Percentiles rank a stretch among this genome's conserved stretches.
These are phyloP conservation scores for Penaeus indicus DNA, from an alignment of 1,140 invertebrate species.

Conservation along the genomic window DNA sequence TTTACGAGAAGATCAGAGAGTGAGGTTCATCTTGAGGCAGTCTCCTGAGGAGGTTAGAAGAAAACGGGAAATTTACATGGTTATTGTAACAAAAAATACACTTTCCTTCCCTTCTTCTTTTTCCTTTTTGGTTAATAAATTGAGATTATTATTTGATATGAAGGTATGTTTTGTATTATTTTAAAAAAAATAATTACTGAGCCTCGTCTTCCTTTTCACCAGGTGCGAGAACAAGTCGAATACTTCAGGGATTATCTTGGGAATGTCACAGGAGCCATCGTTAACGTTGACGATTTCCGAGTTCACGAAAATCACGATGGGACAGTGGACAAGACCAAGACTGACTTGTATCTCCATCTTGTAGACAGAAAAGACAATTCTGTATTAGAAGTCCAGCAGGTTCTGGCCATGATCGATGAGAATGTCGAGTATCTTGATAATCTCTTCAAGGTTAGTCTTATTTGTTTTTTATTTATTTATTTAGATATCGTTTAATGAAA, in stretches of 20 bases:
- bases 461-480: background rate
- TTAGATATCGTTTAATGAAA: background rate
- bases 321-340: slow-evolving; percentile 92
- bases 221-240: slow-evolving; percentile 60
- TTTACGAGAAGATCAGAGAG: slow-evolving; percentile 91
- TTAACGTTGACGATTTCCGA: slow-evolving; percentile 93
- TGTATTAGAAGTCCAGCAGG: slow-evolving; percentile 88
- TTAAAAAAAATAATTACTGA: background rate
- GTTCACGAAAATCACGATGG: slow-evolving; percentile 93
- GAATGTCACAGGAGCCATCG: slow-evolving; percentile 89
- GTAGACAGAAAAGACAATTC: slow-evolving; percentile 91
- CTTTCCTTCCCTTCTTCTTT: background rate
- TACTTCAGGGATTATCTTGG: slow-evolving; percentile 77
- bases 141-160: background rate
- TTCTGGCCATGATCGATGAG: slow-evolving; percentile 87
- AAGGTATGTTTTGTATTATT: background rate
- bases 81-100: slow-evolving; percentile 14
- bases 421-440: slow-evolving; percentile 90
- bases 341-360: slow-evolving; percentile 93
- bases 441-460: slow-evolving; percentile 82
- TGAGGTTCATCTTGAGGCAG: slow-evolving; percentile 90
- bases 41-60: slow-evolving; percentile 87
- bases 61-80: slow-evolving; percentile 4
- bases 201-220: slow-evolving; percentile 54
- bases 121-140: background rate